Evolutionary conservation across 2,797 vertebrate genomes (phyloP), one percentile per base, ranked within the genome.

Genomic region (Phrynocephalus forsythii): DNA sequence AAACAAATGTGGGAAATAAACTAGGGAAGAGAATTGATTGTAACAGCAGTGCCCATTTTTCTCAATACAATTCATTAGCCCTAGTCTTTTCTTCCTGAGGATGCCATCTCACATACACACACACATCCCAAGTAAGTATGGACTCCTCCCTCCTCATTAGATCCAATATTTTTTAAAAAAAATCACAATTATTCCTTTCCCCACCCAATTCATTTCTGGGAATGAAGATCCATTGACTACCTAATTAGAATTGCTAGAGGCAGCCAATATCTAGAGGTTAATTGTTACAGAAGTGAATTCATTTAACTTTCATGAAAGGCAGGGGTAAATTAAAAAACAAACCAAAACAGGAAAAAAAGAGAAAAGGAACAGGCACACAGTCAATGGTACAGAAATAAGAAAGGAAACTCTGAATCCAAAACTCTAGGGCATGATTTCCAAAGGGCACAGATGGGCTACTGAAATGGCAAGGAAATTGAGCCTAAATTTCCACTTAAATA

Each of bases 231-330:
- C 48, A 81, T 82, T 88, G 76, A 66, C 50, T 85, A 50, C 86
- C 82, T 90, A 22, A 89, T 90, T 92, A 94, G 88, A 88, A 88
- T 68, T 85, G 71, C 83, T 76, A 76, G 83, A 88, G 63, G 83
- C 83, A 56, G 71, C 63, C 71, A 88, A 83, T 82, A 56, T 79
- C 79, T 82, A 60, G 79, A 85, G 63, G 84, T 85, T 88, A 88
- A 88, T 88, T 88, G 84, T 88, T 78, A 69, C 78, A 82, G 71
- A 81, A 83, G 83, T 56, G 63, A 85, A 76, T 81, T 85, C 87
- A 82, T 44, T 85, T 77, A 56, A 85, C 63, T 77, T 68, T 75
- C 75, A 26, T 60, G 72, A 85, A 75, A 81, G 69, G 66, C 56
- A 24, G 66, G 33, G 60, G 13, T 15, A 16, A 22, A 20, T 30